Evolutionary conservation across 2,113 vertebrate genomes (phyloP).

Genomic region (Grallaria varia): DNA sequence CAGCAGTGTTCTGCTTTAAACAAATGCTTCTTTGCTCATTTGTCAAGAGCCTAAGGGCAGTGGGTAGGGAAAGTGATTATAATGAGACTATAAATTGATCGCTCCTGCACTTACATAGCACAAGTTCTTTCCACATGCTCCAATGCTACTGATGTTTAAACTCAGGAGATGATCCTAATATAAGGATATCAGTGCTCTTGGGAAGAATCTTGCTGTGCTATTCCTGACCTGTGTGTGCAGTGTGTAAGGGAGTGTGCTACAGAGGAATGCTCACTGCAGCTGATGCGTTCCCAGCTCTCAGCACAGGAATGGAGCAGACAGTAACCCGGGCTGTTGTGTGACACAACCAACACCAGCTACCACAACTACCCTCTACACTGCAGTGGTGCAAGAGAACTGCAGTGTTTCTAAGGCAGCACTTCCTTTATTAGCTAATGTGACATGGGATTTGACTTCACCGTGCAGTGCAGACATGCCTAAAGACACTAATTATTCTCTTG

Average conservation of each 20-base stretch:
- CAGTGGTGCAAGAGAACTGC: background rate
- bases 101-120: background rate
- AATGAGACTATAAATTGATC: background rate
- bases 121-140: accelerated
- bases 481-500: background rate
- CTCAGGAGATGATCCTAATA: background rate
- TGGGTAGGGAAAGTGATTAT: background rate
- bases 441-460: background rate
- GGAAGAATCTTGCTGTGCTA: background rate
- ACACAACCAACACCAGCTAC: background rate
- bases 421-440: background rate
- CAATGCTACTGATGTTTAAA: background rate
- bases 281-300: background rate
- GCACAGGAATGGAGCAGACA: background rate
- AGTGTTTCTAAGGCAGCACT: background rate
- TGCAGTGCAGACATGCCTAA: background rate
- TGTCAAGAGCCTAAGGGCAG: background rate
- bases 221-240: background rate
- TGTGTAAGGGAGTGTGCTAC: background rate
- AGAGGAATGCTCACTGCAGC: background rate
- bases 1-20: background rate
- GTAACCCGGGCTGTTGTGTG: background rate
- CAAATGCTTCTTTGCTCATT: background rate
- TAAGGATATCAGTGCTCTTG: background rate
- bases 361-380: background rate